Conservation (phyloP, 2,113 vertebrate species). For the Buteo buteo region DNA sequence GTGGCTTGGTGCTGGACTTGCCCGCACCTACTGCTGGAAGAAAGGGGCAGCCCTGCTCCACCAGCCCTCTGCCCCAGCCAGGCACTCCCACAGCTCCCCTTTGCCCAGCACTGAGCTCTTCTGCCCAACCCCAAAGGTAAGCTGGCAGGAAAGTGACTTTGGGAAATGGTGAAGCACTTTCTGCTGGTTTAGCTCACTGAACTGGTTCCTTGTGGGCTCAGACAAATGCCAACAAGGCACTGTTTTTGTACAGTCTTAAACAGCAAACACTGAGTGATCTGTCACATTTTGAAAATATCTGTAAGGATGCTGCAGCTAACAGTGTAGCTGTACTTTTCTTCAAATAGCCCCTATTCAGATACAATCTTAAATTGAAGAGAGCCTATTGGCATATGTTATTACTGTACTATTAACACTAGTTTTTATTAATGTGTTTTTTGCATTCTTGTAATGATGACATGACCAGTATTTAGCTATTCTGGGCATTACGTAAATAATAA, state of each 20-base stretch:
- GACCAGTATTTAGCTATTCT: neutral
- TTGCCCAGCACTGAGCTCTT: fast-evolving
- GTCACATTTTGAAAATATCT: neutral
- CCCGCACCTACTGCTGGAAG: neutral
- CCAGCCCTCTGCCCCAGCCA: neutral
- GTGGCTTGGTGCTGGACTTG: neutral
- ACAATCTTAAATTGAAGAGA: neutral
- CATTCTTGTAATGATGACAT: neutral
- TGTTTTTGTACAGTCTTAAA: neutral
- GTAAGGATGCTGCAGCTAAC: neutral
- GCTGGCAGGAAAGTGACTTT: neutral
- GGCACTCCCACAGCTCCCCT: fast-evolving
- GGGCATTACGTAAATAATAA: neutral
- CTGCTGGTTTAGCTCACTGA: neutral
- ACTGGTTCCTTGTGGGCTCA: neutral
- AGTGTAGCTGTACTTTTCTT: neutral
- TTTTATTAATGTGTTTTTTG: conserved; percentile 13
- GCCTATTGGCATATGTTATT: neutral
- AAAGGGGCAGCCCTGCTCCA: neutral
- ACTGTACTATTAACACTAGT: neutral
- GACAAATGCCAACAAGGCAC: neutral
- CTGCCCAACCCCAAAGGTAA: neutral
- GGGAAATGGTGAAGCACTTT: neutral
- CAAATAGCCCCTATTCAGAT: neutral
- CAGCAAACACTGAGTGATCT: neutral